Evolutionary conservation across 1,140 invertebrate genomes (phyloP).

Genomic region (Drosophila athabasca): DNA sequence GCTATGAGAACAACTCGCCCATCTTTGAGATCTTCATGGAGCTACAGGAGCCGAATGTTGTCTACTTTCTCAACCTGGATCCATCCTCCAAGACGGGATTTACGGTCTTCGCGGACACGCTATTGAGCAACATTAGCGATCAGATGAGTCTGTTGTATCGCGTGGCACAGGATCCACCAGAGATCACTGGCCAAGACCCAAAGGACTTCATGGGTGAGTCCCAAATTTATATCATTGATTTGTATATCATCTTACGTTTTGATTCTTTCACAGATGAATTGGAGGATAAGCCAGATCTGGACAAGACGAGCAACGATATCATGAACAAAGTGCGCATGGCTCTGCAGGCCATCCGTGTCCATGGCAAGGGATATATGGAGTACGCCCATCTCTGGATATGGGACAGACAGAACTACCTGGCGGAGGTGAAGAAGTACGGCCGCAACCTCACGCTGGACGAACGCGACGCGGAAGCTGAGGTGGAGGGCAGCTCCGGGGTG

Average conservation of each 20-base stretch:
- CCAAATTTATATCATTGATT: neutral
- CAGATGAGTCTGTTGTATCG: conserved; percentile 81
- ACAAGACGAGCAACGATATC: conserved; percentile 58
- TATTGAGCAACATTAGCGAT: conserved; percentile 87
- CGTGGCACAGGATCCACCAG: conserved; percentile 57
- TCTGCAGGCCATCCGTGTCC: conserved; percentile 52
- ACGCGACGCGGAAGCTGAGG: conserved; percentile 69
- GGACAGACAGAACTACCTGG: conserved; percentile 86
- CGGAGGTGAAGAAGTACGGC: conserved; percentile 88
- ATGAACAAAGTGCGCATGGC: conserved; percentile 55
- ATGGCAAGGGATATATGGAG: conserved; percentile 59
- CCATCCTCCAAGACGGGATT: conserved; percentile 86
- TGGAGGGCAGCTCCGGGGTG: conserved; percentile 52
- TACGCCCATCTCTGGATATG: conserved; percentile 88
- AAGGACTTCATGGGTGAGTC: conserved; percentile 42
- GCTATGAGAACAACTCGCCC: conserved; percentile 77
- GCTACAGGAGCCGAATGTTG: conserved; percentile 86
- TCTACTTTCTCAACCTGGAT: conserved; percentile 87
- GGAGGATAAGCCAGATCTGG: conserved; percentile 46
- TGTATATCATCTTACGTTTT: no score
- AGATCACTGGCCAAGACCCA: conserved; percentile 19
- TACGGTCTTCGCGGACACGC: conserved; percentile 85
- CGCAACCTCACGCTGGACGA: conserved; percentile 86
- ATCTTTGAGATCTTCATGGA: conserved; percentile 88
- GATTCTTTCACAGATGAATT: conserved; percentile 41